These are phyloP conservation scores for Phycodurus eques DNA, from an alignment of 2,113 vertebrate species.

Conservation along the genomic window DNA sequence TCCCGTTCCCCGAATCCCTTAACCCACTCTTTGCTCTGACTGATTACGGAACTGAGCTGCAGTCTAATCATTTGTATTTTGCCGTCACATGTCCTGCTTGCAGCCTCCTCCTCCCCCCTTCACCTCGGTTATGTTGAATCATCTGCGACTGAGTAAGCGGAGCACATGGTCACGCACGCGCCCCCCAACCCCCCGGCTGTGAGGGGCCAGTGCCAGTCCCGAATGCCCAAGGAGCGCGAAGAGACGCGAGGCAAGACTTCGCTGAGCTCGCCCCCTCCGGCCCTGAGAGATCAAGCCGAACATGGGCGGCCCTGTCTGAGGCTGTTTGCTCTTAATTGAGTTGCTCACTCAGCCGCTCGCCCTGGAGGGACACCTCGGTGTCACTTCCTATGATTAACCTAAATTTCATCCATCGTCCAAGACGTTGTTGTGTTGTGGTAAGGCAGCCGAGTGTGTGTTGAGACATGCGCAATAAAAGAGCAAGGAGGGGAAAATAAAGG, in stretches of 20 bases:
- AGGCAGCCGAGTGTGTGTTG: conserved; percentile 58
- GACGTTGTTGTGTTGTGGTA: conserved; percentile 67
- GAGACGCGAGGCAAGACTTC: conserved; percentile 45
- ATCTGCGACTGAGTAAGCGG: conserved; percentile 66
- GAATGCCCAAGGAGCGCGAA: conserved; percentile 54
- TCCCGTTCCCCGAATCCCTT: conserved; percentile 24
- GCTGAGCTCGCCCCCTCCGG: conserved; percentile 49
- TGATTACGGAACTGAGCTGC: conserved; percentile 63
- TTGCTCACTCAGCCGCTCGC: conserved; percentile 74
- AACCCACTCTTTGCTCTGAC: conserved; percentile 39
- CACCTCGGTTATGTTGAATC: conserved; percentile 62
- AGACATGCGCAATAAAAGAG: conserved; percentile 62
- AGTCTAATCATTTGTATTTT: conserved; percentile 57
- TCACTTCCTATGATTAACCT: conserved; percentile 77
- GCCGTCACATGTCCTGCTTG: conserved; percentile 55
- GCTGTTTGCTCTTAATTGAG: conserved; percentile 75
- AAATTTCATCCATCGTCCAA: conserved; percentile 65
- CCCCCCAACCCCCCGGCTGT: conserved; percentile 46
- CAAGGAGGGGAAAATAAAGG: conserved; percentile 34
- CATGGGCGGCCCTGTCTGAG: conserved; percentile 65
- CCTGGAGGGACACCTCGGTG: conserved; percentile 68
- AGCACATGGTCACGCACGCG: conserved; percentile 64
- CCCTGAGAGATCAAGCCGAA: conserved; percentile 47
- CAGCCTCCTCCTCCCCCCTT: conserved; percentile 25
- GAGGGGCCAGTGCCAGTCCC: conserved; percentile 48